These are phyloP conservation scores for Riparia riparia DNA, from an alignment of 2,113 vertebrate species.

Conservation along the genomic window DNA sequence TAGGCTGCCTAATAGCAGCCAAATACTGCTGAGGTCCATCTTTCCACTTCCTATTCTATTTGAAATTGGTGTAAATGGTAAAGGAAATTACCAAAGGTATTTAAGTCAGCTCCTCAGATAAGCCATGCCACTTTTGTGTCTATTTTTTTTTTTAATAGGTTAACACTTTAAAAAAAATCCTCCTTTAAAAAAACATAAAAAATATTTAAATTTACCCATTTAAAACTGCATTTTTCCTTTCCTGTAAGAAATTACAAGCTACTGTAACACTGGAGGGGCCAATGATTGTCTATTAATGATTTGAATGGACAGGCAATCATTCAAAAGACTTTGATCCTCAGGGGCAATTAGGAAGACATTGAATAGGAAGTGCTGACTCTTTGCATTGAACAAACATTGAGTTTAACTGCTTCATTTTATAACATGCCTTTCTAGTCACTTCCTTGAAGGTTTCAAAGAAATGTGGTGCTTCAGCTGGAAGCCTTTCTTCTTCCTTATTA, in stretches of 20 bases:
- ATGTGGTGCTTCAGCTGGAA: slow-evolving; percentile 32
- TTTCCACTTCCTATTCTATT: neutral
- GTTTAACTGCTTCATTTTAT: slow-evolving; percentile 41
- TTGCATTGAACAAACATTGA: slow-evolving; percentile 29
- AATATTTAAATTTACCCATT: neutral
- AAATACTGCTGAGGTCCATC: neutral
- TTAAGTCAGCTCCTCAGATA: neutral
- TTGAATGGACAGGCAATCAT: slow-evolving; percentile 31
- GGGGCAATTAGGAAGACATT: slow-evolving; percentile 24
- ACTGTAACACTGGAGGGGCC: neutral
- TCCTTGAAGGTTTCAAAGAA: slow-evolving; percentile 25
- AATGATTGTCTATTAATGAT: neutral
- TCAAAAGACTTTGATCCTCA: slow-evolving; percentile 41
- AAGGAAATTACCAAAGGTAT: neutral
- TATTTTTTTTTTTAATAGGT: neutral
- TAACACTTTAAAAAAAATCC: neutral
- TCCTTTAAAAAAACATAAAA: neutral
- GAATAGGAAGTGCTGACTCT: slow-evolving; percentile 53
- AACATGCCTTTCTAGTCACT: slow-evolving; percentile 24
- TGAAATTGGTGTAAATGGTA: neutral
- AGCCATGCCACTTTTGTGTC: neutral
- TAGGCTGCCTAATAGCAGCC: neutral
- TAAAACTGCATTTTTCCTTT: neutral
- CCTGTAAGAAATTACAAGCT: neutral
- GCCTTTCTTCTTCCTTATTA: neutral